Evolutionary conservation across 2,797 vertebrate genomes (phyloP).

Genomic region (Triplophysa yarkandensis): DNA sequence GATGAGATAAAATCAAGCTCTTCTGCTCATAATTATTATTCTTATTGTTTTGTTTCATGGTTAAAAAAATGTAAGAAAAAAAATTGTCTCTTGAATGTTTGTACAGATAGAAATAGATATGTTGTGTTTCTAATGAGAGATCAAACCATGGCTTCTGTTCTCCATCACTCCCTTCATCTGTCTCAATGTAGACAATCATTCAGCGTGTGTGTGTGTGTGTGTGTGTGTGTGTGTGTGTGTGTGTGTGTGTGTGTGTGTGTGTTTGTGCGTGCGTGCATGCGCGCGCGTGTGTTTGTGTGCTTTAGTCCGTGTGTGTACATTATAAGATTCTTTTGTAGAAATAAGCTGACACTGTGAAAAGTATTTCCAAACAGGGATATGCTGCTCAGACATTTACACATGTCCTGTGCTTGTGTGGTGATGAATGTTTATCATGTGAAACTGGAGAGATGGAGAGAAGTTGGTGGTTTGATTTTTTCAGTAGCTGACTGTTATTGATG

Average conservation of each 20-base stretch:
- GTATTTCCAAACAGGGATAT: conserved; percentile 19
- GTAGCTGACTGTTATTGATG: conserved; percentile 84
- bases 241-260: neutral
- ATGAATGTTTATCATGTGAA: neutral
- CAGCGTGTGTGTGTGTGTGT: conserved; percentile 4
- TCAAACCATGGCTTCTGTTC: conserved; percentile 66
- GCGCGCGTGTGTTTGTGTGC: no score
- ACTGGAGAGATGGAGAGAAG: conserved; percentile 59
- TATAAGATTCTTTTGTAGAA: neutral
- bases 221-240: neutral
- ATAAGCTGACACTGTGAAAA: conserved; percentile 44
- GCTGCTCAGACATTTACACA: conserved; percentile 31
- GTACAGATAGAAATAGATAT: conserved; percentile 84
- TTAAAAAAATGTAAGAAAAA: conserved; percentile 64
- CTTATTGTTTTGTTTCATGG: conserved; percentile 74
- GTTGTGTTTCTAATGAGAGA: conserved; percentile 78
- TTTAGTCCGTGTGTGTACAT: conserved; percentile 6
- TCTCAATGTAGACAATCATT: neutral
- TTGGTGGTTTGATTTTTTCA: conserved; percentile 76
- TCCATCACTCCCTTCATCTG: conserved; percentile 34
- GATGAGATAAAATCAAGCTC: conserved; percentile 80
- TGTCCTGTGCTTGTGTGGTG: neutral
- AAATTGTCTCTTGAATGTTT: conserved; percentile 83
- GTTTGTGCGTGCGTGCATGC: neutral
- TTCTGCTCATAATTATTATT: conserved; percentile 79